Base-by-base conservation (phyloP, 2,888 invertebrate species). In the Lasioglossum pauxillum region DNA sequence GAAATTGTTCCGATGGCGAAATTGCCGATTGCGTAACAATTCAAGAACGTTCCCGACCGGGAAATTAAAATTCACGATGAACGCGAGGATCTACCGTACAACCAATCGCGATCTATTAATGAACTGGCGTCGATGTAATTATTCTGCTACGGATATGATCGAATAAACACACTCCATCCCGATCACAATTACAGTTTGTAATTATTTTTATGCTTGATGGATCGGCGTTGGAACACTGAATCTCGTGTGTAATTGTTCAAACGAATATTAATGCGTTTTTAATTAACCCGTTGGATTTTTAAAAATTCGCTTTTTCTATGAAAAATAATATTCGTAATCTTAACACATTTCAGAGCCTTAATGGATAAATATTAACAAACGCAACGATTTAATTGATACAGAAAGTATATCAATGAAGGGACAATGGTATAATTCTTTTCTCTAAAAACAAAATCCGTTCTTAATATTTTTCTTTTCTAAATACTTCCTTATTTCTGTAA, bases 11-110 rank as follows among this genome's bases (percentile, higher is more conserved):
- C 57, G 35, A 31, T 35, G 7, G 46, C 74, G 77, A 38, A 53
- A 79, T 78, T 60, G 73, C 23, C 38, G 60, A 71, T 38, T 67
- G 19, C 46, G n/a, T 44, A 69, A 69, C 41, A 14, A 46, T 74
- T 23, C 38, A 16, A 41, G 8, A 38, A 38, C 41, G n/a, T 41
- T 14, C 10, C 41, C 41, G n/a, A 71, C n/a, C 41, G n/a, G 14
- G 46, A 69, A 53, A 57, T 46, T 12, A 69, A 80, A 73, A 57
- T 77, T 8, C 49, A 16, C 5, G 23, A 10, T 10, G 35, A 23
- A n/a, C 35, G 4, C 69, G 19, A 12, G 35, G 38, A 23, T 23
- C 12, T 71, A 38, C 10, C n/a, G 67, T 23, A 23, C 31, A 69
- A 69, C 38, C 69, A 69, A 69, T 69, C 69, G n/a, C 5, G 41